Percentiles rank a stretch among this genome's conserved stretches.
phyloP scores from a whole-genome alignment of 2,888 invertebrate genomes.

The Cantharis nigra region DNA sequence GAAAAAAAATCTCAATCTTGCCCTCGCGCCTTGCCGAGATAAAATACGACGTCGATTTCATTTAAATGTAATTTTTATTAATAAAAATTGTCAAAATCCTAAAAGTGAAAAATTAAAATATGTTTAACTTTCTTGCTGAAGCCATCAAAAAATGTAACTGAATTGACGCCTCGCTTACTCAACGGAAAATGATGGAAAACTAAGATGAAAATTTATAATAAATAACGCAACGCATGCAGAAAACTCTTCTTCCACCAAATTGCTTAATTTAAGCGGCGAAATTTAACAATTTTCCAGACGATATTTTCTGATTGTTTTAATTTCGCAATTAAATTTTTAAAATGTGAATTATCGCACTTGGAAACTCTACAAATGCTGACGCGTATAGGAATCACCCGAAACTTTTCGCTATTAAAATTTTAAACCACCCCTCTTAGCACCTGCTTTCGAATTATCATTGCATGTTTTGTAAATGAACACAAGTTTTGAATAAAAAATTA shows the following conservation, averaged over 20 bases:
- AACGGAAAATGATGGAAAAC: not conserved
- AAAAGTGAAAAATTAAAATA: not conserved
- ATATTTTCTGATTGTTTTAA: not conserved
- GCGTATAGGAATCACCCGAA: not conserved
- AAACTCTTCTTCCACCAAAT: not conserved
- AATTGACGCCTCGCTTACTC: slow-evolving; percentile 1
- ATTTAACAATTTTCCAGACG: not conserved
- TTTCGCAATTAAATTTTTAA: not conserved
- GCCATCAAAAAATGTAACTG: not conserved
- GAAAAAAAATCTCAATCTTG: not conserved
- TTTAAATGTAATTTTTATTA: not conserved
- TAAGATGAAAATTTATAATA: not conserved
- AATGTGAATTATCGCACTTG: not conserved
- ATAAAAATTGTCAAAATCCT: not conserved
- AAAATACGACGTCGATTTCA: not conserved
- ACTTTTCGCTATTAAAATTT: not conserved
- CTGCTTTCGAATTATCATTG: not conserved
- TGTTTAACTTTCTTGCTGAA: not conserved
- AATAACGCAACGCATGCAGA: not conserved
- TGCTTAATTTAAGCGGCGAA: not conserved
- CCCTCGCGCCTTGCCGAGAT: not conserved
- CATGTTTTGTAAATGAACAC: not conserved
- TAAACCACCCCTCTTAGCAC: not conserved
- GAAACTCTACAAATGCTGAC: not conserved
- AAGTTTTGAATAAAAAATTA: not conserved